Evolutionary conservation across 1,140 invertebrate species (phyloP), one percentile per base, ranked within the genome.

Genomic region (Stratiolaelaps scimitus): DNA sequence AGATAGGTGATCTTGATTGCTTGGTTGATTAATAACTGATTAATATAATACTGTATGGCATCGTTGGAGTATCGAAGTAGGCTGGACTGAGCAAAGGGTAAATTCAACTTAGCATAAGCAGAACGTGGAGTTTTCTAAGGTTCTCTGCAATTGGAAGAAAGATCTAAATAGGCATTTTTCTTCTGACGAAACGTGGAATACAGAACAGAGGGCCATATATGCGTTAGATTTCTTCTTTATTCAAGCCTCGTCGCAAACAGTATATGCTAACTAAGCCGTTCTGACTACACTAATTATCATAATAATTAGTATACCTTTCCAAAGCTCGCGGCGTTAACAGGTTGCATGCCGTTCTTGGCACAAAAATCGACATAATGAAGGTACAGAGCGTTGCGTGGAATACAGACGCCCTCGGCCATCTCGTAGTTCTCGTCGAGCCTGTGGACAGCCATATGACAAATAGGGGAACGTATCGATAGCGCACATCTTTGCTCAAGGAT

Each of bases 401-500:
- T 80, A 71, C 81, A 82, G 0, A 81, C 80, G 2, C 80, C 80
- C 60, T 81, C 80, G 0, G 78, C 78, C 65, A 80, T 75, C 71
- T 82, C 79, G 71, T 81, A 82, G 70, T 81, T 81, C 65, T 80
- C 78, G 66, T 81, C 76, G 43, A 82, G 71, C 80, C 78, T 78
- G 30, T 43, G 23, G 7, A 47, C 4, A 34, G 1, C 15, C 64
- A 34, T 66, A 10, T 44, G 20, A 28, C 20, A 29, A 65, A 67
- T 19, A 64, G 13, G 13, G 29, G 29, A 5, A 66, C n/a, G 17
- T 26, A 19, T 30, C 19, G 17, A 66, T 23, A 65, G n/a, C 17
- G 1, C n/a, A 64, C 47, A 66, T 23, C n/a, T 66, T 65, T 26
- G 20, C n/a, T 66, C 15, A n/a, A n/a, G n/a, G n/a, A n/a, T n/a